A percentile compares a stretch with the other conserved stretches of the same genome.
These are phyloP conservation scores for Oryzias dopingdopingensis DNA, from an alignment of 2,797 vertebrate species.

Conservation along the genomic window DNA sequence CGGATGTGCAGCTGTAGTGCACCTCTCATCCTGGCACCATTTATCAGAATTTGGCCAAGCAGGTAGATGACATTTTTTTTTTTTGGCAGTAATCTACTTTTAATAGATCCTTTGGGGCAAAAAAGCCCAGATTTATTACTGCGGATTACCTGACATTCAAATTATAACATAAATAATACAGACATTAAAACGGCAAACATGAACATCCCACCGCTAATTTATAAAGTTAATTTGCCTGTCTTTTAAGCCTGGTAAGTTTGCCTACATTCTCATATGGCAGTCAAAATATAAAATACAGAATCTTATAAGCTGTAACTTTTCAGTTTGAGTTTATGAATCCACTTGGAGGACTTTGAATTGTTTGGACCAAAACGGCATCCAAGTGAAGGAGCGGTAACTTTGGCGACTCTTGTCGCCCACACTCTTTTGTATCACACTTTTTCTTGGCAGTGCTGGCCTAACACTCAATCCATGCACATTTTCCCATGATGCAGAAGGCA, in stretches of 20 bases:
- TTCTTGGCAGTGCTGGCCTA: conserved; percentile 50
- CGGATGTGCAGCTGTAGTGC: conserved; percentile 50
- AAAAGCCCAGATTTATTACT: conserved; percentile 44
- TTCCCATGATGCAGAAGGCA: conserved; percentile 47
- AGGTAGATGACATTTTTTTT: conserved; percentile 36
- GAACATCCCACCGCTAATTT: conserved; percentile 54
- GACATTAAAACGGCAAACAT: conserved; percentile 38
- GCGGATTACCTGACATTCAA: conserved; percentile 55
- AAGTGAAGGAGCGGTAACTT: conserved; percentile 20
- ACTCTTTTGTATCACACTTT: conserved; percentile 59
- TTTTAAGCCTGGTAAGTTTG: conserved; percentile 45
- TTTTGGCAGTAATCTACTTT: conserved; percentile 37
- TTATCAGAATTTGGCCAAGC: conserved; percentile 52
- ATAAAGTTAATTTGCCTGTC: conserved; percentile 46
- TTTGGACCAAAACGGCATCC: conserved; percentile 29
- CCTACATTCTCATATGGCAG: conserved; percentile 32
- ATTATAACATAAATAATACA: conserved; percentile 48
- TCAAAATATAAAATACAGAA: conserved; percentile 34
- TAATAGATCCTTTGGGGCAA: conserved; percentile 8
- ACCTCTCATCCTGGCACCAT: conserved; percentile 28
- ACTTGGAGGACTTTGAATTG: conserved; percentile 44
- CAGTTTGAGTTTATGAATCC: conserved; percentile 48
- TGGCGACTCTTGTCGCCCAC: conserved; percentile 28
- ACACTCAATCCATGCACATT: conserved; percentile 41
- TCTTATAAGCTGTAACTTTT: conserved; percentile 35